These are phyloP conservation scores for Athripsodes cinereus DNA, from an alignment of 2,888 invertebrate species.

Conservation along the genomic window DNA sequence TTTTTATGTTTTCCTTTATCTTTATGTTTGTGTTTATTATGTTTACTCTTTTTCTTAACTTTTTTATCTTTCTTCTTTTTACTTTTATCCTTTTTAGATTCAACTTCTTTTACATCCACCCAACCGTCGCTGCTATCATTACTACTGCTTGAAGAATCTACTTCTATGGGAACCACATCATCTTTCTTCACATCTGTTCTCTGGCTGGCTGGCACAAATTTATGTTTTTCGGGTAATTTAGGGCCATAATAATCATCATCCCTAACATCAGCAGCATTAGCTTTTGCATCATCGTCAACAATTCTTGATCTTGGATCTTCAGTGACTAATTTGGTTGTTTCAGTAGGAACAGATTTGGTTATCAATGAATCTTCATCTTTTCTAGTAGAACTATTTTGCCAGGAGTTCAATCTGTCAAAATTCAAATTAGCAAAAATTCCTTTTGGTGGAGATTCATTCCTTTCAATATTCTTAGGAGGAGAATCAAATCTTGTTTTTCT, in stretches of 20 bases:
- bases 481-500: constrained; percentile 33
- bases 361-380: constrained; percentile 10
- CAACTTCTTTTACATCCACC: constrained; percentile 41
- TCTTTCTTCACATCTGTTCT: constrained; percentile 24
- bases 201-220: constrained; percentile 19
- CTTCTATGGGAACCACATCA: constrained; percentile 6
- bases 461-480: constrained; percentile 49
- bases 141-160: constrained; percentile 13
- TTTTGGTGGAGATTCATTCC: constrained; percentile 63
- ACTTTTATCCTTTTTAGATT: constrained; percentile 27
- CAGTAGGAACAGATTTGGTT: background rate
- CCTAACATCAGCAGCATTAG: constrained; percentile 3
- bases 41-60: constrained; percentile 15
- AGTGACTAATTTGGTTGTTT: background rate
- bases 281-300: background rate
- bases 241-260: constrained; percentile 50
- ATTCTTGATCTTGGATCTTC: background rate
- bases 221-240: constrained; percentile 46
- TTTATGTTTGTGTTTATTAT: constrained; percentile 22
- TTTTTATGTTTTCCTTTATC: constrained; percentile 2
- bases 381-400: constrained; percentile 32
- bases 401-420: constrained; percentile 52
- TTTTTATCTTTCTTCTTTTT: constrained; percentile 43
- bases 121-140: constrained; percentile 44
- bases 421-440: constrained; percentile 66